Base-by-base conservation (phyloP, 2,113 vertebrate genomes). In the Epinephelus moara region DNA sequence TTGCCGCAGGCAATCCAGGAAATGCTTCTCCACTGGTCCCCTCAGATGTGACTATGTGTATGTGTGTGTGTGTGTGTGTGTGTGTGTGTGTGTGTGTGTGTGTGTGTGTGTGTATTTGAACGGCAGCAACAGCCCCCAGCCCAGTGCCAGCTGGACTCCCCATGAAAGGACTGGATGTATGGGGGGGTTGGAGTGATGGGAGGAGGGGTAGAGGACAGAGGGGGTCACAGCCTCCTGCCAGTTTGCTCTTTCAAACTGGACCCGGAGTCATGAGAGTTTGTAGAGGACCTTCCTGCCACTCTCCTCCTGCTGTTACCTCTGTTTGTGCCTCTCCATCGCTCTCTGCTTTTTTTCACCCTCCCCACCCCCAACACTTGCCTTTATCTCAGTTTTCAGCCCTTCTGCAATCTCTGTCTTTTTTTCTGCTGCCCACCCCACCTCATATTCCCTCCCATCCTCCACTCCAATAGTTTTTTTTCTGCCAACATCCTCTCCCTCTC, bases 111-210 rank as follows among this genome's bases (percentile, higher is more conserved):
- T 78, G 74, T 50, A 52, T 74, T 2, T 81, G 68, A 52, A 61
- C n/a, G 5, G 60, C 75, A 69, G 69, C 85, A 86, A 81, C 70
- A 55, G 85, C 85, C 85, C 80, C 75, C 57, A 76, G 90, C 78
- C 59, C 70, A 0, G 52, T 69, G 91, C 88, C 90, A 92, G 92
- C 91, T 93, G 92, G 91, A 88, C 87, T 78, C 62, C 72, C 85
- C 75, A 88, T 88, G 82, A 89, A 92, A 87, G 85, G 63, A 6
- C 71, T 85, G 60, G 75, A 70, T 67, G 70, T 64, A 30, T 68
- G 56, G 18, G 40, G 18, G 4, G 67, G 60, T 21, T 27, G 61
- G 69, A 57, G 75, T 18, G 80, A 78, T 45, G 71, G 57, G 69
- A 59, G 18, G 70, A 37, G 69, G 61, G 70, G 55, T 50, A 27